Percentiles rank a stretch among this genome's conserved stretches.
phyloP scores from a whole-genome alignment of 92 coral and sea anemone species.

The Phenganax stokvisi region DNA sequence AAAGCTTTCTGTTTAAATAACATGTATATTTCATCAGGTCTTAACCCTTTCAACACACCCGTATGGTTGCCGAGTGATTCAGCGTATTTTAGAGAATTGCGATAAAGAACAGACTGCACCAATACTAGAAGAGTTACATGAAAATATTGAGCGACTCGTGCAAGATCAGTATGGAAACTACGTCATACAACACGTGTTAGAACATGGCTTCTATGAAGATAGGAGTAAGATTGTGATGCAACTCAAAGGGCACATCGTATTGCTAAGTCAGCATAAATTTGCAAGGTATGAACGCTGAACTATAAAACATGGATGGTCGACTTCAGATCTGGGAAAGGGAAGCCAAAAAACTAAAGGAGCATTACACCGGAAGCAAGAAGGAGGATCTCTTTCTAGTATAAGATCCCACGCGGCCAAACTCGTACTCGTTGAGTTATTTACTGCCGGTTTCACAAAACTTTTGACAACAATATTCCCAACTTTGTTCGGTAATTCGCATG shows the following conservation, averaged over 20 bases:
- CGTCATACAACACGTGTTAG: slow-evolving; percentile 93
- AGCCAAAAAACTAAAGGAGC: background rate
- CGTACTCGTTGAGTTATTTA: too few relatives aligned
- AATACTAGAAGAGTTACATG: slow-evolving; percentile 80
- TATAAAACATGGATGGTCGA: background rate
- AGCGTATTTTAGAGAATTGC: slow-evolving; percentile 94
- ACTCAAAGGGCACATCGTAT: slow-evolving; percentile 74
- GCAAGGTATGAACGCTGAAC: slow-evolving; percentile 64
- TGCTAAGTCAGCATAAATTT: slow-evolving; percentile 95
- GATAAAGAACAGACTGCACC: slow-evolving; percentile 81
- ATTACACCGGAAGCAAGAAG: too few relatives aligned
- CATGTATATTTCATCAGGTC: slow-evolving; percentile 47
- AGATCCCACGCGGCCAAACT: too few relatives aligned
- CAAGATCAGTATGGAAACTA: slow-evolving; percentile 99
- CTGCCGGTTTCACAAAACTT: too few relatives aligned
- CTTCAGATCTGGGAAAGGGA: background rate
- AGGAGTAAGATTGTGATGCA: slow-evolving; percentile 87
- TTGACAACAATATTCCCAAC: too few relatives aligned
- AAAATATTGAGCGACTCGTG: slow-evolving; percentile 85
- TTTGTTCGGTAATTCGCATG: too few relatives aligned
- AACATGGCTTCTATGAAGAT: slow-evolving; percentile 94
- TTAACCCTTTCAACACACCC: slow-evolving; percentile 95
- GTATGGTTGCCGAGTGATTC: slow-evolving; percentile 96
- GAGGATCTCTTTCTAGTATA: too few relatives aligned
- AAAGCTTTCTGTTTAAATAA: background rate